These are phyloP conservation scores for Pseudopipra pipra DNA, from an alignment of 2,113 vertebrate species.

Conservation along the genomic window DNA sequence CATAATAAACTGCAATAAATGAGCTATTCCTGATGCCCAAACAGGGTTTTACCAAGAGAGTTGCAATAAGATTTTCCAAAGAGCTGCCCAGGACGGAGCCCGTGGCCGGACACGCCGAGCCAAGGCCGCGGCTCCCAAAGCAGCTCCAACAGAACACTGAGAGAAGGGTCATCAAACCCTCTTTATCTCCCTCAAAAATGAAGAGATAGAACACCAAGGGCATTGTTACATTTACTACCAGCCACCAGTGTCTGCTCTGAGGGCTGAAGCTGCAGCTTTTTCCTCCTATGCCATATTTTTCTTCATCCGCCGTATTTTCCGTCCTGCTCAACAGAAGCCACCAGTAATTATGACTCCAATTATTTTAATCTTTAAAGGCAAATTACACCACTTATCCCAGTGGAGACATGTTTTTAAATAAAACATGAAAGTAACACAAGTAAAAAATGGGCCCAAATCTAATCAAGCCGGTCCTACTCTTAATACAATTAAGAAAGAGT, in stretches of 20 bases:
- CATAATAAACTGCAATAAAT: background rate
- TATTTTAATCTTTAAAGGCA: conserved; percentile 64
- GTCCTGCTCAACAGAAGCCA: conserved; percentile 42
- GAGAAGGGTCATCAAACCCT: background rate
- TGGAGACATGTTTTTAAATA: conserved; percentile 73
- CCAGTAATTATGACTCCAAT: conserved; percentile 57
- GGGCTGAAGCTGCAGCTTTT: background rate
- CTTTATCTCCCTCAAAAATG: background rate
- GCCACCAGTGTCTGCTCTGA: background rate
- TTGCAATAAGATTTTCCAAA: background rate
- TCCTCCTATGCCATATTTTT: background rate
- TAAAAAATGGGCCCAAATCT: conserved; percentile 70
- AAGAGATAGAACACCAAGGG: background rate
- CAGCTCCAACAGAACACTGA: background rate
- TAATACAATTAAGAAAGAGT: conserved; percentile 66
- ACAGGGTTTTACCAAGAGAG: background rate
- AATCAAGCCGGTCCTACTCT: conserved; percentile 60
- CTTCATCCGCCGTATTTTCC: conserved; percentile 27
- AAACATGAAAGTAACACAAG: conserved; percentile 70
- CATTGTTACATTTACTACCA: background rate
- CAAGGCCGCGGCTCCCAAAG: background rate
- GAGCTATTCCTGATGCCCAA: background rate
- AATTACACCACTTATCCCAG: conserved; percentile 64
- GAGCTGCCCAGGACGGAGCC: background rate
- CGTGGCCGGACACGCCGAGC: background rate